phyloP scores from a whole-genome alignment of 2,888 invertebrate species.

The Acanthosepion pharaonis region DNA sequence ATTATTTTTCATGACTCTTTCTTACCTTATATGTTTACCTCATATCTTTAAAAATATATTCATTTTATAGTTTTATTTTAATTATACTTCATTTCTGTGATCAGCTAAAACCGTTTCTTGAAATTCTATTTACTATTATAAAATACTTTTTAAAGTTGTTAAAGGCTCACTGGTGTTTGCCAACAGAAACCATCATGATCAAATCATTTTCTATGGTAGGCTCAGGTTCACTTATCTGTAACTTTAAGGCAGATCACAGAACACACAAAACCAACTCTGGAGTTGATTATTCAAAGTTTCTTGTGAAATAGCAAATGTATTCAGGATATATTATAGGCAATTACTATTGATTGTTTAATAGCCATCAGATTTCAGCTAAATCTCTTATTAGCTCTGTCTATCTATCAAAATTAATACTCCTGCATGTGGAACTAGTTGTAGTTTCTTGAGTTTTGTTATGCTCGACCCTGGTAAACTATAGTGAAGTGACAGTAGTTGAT shows the following conservation, averaged over 20 bases:
- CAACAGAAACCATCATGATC: not conserved
- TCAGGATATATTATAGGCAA: not conserved
- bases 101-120: not conserved
- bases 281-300: constrained; percentile 2
- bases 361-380: not conserved
- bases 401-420: not conserved
- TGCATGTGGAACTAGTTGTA: not conserved
- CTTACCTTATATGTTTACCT: not conserved
- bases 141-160: not conserved
- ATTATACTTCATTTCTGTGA: no score
- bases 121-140: not conserved
- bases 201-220: not conserved
- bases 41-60: not conserved
- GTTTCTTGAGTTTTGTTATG: not conserved
- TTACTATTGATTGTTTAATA: not conserved
- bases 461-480: not conserved
- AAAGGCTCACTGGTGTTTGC: not conserved
- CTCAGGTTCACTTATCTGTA: not conserved
- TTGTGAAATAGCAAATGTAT: not conserved
- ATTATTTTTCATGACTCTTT: no score
- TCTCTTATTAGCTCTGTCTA: constrained; percentile 4
- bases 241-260: not conserved
- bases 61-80: not conserved
- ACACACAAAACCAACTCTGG: not conserved
- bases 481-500: not conserved